Base-by-base conservation (phyloP, 1,140 invertebrate genomes). In the Nephotettix cincticeps region DNA sequence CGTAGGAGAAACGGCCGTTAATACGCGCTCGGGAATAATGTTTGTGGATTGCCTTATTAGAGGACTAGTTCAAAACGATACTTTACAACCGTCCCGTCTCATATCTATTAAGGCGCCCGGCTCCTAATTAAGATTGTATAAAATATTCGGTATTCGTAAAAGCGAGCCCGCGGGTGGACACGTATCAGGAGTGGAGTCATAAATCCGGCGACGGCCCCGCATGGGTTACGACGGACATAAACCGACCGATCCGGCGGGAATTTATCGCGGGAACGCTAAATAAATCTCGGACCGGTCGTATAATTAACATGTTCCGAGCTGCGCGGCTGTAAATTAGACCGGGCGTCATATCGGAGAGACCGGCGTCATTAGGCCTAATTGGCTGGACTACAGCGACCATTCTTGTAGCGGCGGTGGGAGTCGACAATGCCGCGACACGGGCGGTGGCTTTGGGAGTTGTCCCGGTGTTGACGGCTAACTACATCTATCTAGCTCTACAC, bases 41-140 rank as follows among this genome's bases (percentile, higher is more conserved):
- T 51, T 51, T 51, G 14, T 51, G 47, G 4, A 51, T 51, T 51
- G 47, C 47, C 47, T 51, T 4, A 51, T 51, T 51, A 51, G 47
- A 40, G 36, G 36, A n/a, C 47, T 21, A 51, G 47, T 51, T 51
- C 47, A 51, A 51, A 51, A 4, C 47, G 47, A 51, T 51, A 51
- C 47, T 51, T 51, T 51, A 51, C 47, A 23, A 29, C 56, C 56
- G 25, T 54, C 56, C 56, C 56, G 56, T 25, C 56, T 25, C 56
- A 61, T 61, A 61, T 61, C 56, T 61, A 61, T 61, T 61, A 61
- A 61, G 56, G 56, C 23, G 56, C 14, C 23, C 47, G 47, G 21
- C 47, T 54, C 19, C 56, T 61, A 61, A 61, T 61, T 61, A 61
- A 61, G 56, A 61, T 61, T 61, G 56, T 61, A 61, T 61, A 61